These are phyloP conservation scores for Listrodromus nycthemerus DNA, from an alignment of 2,888 invertebrate genomes.

Conservation along the genomic window DNA sequence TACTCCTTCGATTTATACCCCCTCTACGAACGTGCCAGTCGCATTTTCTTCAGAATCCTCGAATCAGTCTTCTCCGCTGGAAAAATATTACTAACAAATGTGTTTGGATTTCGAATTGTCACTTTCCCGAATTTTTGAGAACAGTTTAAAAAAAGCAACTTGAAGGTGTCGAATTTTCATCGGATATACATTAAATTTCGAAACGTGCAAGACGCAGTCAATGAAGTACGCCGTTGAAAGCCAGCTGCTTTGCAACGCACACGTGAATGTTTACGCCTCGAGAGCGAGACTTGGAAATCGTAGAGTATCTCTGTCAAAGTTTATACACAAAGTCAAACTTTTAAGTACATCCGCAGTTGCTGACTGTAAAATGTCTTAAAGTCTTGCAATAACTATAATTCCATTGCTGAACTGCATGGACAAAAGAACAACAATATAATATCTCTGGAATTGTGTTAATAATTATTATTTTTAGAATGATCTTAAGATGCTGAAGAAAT, in stretches of 20 bases:
- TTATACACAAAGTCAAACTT: constrained; percentile 31
- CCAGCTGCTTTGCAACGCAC: constrained; percentile 16
- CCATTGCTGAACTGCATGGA: not conserved
- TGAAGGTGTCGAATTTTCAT: not conserved
- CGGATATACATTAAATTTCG: constrained; percentile 10
- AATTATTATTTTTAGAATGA: constrained; percentile 67
- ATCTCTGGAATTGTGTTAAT: not conserved
- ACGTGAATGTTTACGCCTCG: constrained; percentile 36
- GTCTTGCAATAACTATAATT: not conserved
- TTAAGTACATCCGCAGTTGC: constrained; percentile 17
- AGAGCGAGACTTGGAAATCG: constrained; percentile 29
- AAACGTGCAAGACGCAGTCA: constrained; percentile 9
- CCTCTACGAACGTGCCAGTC: not conserved
- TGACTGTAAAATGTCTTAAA: not conserved
- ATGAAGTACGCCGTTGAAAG: constrained; percentile 26
- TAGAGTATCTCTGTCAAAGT: constrained; percentile 5
- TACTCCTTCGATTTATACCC: not conserved
- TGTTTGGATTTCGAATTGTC: not conserved
- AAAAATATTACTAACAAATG: not conserved
- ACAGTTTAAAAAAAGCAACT: not conserved
- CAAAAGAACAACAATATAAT: not conserved
- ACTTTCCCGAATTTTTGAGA: not conserved
- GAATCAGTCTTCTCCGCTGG: not conserved
- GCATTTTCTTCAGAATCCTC: not conserved
- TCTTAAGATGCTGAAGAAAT: constrained; percentile 71